Base-by-base conservation (phyloP, 2,797 vertebrate genomes). In the Hipposideros larvatus region DNA sequence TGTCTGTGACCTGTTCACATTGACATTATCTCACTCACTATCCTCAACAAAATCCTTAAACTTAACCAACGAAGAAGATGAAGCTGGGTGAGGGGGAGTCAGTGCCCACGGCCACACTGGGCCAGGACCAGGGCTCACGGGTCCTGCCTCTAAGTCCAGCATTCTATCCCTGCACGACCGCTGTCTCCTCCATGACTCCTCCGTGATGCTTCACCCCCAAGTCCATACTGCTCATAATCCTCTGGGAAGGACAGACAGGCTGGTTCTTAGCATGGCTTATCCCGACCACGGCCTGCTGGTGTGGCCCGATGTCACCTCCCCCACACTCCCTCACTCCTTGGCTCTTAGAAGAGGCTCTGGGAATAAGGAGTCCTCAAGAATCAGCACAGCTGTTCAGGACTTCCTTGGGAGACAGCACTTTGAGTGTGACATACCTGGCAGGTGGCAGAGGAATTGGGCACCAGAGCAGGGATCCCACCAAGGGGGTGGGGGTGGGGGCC, bases 271-370 rank as follows among this genome's bases (percentile, higher is more conserved):
- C 28, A 48, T 16, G 4, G 53, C 53, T 55, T 37, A 10, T 24
- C 21, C n/a, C 57, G 26, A 19, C 7, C n/a, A 4, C 10, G 21
- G 71, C 43, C 41, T 31, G 28, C 66, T 61, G 1, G 16, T 5
- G 21, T 66, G 57, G 16, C 16, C 87, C 19, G 1, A 4, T 6
- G 5, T 34, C 41, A 21, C 28, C 14, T n/a, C 26, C 4, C 8
- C 13, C 41, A 2, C 7, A 2, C 5, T 1, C 18, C 7, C 34
- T 10, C 0, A 2, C 11, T 21, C 21, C 5, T 37, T 11, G 14
- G 57, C 51, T 71, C 53, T 74, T 51, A 26, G 11, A 91, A 78
- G 48, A 91, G 61, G 46, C 31, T 71, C 37, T 84, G 1, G 9
- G 66, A 37, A 70, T 15, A 75, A 57, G 53, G 41, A 65, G 14